Conservation (phyloP, 2,113 vertebrate species). For the Pardalotus punctatus region DNA sequence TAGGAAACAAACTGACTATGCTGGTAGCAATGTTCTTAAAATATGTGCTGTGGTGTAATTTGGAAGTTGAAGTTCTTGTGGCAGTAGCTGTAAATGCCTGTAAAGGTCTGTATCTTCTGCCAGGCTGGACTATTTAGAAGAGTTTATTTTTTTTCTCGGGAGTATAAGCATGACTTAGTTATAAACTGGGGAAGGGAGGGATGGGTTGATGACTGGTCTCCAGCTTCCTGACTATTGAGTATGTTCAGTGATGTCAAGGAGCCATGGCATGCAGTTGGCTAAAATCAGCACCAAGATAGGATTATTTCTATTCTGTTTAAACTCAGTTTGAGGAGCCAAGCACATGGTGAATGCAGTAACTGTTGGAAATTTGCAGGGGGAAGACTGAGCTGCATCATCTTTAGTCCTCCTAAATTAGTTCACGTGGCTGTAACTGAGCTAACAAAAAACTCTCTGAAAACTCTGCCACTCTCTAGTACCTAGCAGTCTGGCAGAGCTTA, state of each 20-base stretch:
- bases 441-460: not conserved
- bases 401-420: not conserved
- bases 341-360: not conserved
- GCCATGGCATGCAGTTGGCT: not conserved
- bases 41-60: accelerated
- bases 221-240: not conserved
- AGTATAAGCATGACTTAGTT: not conserved
- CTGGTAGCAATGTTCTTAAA: not conserved
- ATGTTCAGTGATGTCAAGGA: not conserved
- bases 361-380: not conserved
- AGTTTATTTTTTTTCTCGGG: not conserved
- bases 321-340: not conserved
- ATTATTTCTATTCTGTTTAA: not conserved
- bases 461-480: not conserved
- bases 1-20: not conserved
- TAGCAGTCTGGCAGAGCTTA: not conserved
- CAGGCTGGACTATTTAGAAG: not conserved
- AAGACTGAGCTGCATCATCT: not conserved
- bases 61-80: not conserved
- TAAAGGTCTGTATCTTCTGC: not conserved
- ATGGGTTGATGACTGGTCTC: not conserved
- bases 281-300: not conserved
- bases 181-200: not conserved
- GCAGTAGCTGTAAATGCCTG: not conserved
- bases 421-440: not conserved